Evolutionary conservation across 2,888 invertebrate genomes (phyloP).

Genomic region (Folsomia manolachei): DNA sequence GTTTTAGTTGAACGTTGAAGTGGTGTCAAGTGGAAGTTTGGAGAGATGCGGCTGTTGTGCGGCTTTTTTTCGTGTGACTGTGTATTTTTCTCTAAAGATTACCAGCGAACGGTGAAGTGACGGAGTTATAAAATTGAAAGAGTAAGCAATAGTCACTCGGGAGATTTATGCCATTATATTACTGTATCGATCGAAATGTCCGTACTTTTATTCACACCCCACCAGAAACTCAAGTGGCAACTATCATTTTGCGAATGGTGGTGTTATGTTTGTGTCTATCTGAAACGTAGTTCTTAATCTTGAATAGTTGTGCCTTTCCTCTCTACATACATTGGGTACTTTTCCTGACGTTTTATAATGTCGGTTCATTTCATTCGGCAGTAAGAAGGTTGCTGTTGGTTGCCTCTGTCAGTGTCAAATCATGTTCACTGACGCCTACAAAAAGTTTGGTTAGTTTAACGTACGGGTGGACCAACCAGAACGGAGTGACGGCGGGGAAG

Average conservation of each 20-base stretch:
- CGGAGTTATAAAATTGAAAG: conserved; percentile 13
- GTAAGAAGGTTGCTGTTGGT: background rate
- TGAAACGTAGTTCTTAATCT: background rate
- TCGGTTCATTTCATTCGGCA: background rate
- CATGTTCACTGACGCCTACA: conserved; percentile 20
- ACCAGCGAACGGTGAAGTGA: conserved; percentile 20
- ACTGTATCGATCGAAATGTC: conserved; percentile 11
- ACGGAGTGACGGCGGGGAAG: background rate
- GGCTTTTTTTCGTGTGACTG: background rate
- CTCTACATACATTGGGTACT: background rate
- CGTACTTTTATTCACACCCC: background rate
- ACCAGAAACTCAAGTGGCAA: background rate
- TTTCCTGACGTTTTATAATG: background rate
- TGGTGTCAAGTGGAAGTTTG: conserved; percentile 5
- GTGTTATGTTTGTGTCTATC: background rate
- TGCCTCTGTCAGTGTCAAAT: conserved; percentile 20
- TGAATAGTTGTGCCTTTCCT: background rate
- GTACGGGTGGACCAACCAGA: background rate
- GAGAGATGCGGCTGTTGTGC: no score
- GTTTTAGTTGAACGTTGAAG: conserved; percentile 15
- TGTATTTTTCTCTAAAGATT: conserved; percentile 6
- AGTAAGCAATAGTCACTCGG: conserved; percentile 8
- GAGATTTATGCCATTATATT: conserved; percentile 21
- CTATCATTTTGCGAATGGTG: background rate
- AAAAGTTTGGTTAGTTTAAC: conserved; percentile 23